Evolutionary conservation across 2,113 vertebrate species (phyloP), one percentile per base, ranked within the genome.

Genomic region (Willisornis vidua): DNA sequence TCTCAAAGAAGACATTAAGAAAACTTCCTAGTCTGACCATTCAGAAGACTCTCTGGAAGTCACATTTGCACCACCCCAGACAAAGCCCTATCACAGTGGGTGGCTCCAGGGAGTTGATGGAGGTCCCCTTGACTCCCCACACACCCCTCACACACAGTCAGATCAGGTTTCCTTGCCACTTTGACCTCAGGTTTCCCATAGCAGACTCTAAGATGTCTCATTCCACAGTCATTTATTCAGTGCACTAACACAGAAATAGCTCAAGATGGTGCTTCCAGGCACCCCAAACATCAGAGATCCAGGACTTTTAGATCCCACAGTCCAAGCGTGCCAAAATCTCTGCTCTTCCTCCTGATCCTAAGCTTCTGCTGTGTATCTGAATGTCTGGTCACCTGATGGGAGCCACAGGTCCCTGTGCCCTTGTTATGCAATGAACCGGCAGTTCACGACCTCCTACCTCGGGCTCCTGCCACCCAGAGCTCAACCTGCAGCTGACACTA

Each of bases 1-100:
- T 4, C 16, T 62, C 41, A 59, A 58, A 46, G 13, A 71, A 25
- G 31, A 68, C 35, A 16, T 68, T 35, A 68, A 48, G 23, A 24
- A 46, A 35, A 48, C 17, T 68, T 68, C 24, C 45, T 17, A 26
- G 45, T 48, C 45, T 25, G 65, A 48, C 23, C 45, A 26, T 26
- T 48, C 33, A 49, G 23, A 19, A 68, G 66, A 17, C 11, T 9
- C 24, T 19, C 66, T 68, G 66, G 11, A 24, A 35, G 23, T 48
- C 33, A 49, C 33, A 48, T 15, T 58, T 58, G 55, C 55, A n/a
- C 33, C 55, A 58, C 33, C 33, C 55, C 20, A 58, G 55, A 58
- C 2, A 1, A 58, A 81, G 19, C 1, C 8, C 12, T 26, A 39
- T 29, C 0, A 1, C 15, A 51, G 18, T 0, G 0, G 14, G 43